Base-by-base conservation (phyloP, 2,113 vertebrate species). In the Saccopteryx leptura region DNA sequence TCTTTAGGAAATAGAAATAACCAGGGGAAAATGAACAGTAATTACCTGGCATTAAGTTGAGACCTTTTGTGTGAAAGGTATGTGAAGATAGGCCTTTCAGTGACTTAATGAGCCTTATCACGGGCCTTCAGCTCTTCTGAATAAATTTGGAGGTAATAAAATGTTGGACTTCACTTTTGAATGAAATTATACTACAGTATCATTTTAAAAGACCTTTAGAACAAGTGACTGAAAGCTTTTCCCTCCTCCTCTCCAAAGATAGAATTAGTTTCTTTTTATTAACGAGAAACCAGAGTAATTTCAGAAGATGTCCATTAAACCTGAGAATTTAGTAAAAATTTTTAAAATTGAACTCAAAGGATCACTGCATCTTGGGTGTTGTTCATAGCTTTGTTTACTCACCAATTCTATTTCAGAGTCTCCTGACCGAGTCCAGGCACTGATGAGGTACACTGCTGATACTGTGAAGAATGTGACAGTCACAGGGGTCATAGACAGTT, bases 41-140 rank as follows among this genome's bases (percentile, higher is more conserved):
- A 97, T 98, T 97, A 97, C 92, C 90, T 95, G 90, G 90, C 95
- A 97, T 97, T 98, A 96, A 96, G 93, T 95, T 93, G 95, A 97
- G 93, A 96, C 97, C 95, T 97, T 97, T 97, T 95, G 88, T 97
- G 81, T 97, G 97, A 97, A 97, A 98, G 90, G 90, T 92, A 76
- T 83, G 48, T 95, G 97, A 97, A 97, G 96, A 98, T 93, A 97
- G 93, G 94, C 87, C 95, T 97, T 96, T 97, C 94, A 84, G 82
- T 0, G 1, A 96, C 86, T 97, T 97, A 97, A 97, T 97, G 96
- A 98, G 94, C 91, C 97, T 97, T 97, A 97, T 98, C 96, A 96
- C 9, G 31, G 75, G 82, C 91, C 95, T 91, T 97, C 97, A 97
- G 97, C 83, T 97, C 96, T 97, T 94, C 96, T 84, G 94, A 97